A percentile compares a stretch with the other conserved stretches of the same genome.
These are phyloP conservation scores for Crotophaga sulcirostris DNA, from an alignment of 2,113 vertebrate species.

Conservation along the genomic window DNA sequence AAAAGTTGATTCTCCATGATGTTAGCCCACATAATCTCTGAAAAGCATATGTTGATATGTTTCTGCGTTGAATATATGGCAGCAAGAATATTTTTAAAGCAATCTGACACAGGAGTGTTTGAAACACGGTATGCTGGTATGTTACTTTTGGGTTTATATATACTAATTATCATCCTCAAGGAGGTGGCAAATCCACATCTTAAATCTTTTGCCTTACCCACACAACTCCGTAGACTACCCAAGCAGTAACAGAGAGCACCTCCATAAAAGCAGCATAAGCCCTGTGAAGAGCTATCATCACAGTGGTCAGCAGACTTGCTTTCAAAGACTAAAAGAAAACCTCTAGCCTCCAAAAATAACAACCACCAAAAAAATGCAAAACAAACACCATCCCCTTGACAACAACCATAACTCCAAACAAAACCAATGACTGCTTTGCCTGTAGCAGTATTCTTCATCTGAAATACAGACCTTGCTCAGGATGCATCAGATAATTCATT, in stretches of 20 bases:
- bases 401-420: neutral
- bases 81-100: neutral
- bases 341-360: neutral
- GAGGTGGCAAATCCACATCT: neutral
- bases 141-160: neutral
- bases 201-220: neutral
- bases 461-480: neutral
- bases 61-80: neutral
- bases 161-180: neutral
- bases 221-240: neutral
- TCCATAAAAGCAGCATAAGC: neutral
- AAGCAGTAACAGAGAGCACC: neutral
- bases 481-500: neutral
- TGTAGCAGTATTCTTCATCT: neutral
- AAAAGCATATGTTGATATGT: fast-evolving
- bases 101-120: neutral
- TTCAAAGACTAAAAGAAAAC: neutral
- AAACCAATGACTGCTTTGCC: neutral
- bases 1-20: neutral
- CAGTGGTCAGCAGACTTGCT: neutral
- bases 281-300: neutral
- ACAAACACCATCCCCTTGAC: neutral
- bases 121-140: neutral
- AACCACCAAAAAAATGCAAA: neutral
- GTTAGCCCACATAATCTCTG: neutral